phyloP scores from a whole-genome alignment of 2,113 vertebrate genomes.

The Porphyrio hochstetteri region DNA sequence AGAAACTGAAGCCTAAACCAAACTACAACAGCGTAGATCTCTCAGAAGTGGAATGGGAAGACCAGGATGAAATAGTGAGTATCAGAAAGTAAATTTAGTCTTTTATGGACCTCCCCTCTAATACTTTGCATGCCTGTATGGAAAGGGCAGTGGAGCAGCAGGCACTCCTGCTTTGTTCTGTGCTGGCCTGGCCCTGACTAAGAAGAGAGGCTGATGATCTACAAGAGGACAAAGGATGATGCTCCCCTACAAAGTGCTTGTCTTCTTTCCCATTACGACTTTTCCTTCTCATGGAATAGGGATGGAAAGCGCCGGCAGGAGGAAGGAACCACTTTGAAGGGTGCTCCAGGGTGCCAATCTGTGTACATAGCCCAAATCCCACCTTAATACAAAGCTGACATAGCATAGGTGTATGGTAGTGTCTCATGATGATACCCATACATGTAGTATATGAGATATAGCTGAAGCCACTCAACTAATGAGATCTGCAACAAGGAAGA shows the following conservation, averaged over 20 bases:
- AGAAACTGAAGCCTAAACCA: conserved; percentile 90
- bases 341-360: background rate
- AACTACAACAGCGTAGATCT: conserved; percentile 98
- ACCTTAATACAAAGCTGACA: background rate
- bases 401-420: background rate
- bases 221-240: background rate
- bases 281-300: background rate
- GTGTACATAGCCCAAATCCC: background rate
- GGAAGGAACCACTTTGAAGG: background rate
- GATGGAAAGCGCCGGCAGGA: background rate
- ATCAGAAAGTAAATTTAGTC: background rate
- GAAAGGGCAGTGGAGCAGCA: background rate
- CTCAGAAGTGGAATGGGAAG: conserved; percentile 94
- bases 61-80: conserved; percentile 86
- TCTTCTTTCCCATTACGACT: background rate
- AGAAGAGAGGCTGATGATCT: background rate
- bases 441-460: background rate
- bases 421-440: background rate
- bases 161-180: background rate
- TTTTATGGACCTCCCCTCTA: background rate
- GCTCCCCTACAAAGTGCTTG: background rate
- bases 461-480: background rate
- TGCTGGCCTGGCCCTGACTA: background rate
- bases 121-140: background rate
- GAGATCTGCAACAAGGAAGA: background rate